These are phyloP conservation scores for Raphicerus campestris DNA, from an alignment of 2,113 vertebrate genomes.

Conservation along the genomic window DNA sequence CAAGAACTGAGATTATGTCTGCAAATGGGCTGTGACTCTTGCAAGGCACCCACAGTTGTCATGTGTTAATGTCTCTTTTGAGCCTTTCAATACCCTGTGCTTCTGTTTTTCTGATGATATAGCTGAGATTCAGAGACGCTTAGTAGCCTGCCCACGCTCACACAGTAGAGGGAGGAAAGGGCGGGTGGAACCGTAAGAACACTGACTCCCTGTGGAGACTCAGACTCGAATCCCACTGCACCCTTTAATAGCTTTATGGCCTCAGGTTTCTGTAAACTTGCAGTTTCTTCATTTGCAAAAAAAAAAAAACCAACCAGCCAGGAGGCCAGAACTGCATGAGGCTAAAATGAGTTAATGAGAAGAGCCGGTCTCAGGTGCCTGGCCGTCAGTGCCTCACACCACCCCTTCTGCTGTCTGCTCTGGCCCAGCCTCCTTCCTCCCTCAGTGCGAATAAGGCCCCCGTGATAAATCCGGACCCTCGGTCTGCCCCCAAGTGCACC, in stretches of 20 bases:
- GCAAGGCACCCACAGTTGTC: background rate
- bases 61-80: background rate
- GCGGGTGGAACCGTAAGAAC: background rate
- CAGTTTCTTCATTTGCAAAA: background rate
- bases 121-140: background rate
- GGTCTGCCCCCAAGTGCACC: background rate
- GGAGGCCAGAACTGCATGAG: background rate
- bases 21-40: no score
- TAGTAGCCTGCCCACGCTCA: background rate
- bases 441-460: background rate
- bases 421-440: background rate
- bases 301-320: background rate
- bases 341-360: background rate
- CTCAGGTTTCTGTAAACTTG: background rate
- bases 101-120: background rate
- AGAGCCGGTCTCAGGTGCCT: rapidly evolving
- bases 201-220: background rate
- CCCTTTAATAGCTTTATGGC: background rate
- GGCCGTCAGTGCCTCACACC: background rate
- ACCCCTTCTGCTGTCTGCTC: background rate
- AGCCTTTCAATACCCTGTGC: background rate
- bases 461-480: background rate
- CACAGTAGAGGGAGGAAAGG: background rate
- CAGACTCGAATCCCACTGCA: background rate
- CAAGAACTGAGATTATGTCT: background rate